Evolutionary conservation across 2,113 vertebrate genomes (phyloP), one percentile per base, ranked within the genome.

Genomic region (Ictalurus furcatus): DNA sequence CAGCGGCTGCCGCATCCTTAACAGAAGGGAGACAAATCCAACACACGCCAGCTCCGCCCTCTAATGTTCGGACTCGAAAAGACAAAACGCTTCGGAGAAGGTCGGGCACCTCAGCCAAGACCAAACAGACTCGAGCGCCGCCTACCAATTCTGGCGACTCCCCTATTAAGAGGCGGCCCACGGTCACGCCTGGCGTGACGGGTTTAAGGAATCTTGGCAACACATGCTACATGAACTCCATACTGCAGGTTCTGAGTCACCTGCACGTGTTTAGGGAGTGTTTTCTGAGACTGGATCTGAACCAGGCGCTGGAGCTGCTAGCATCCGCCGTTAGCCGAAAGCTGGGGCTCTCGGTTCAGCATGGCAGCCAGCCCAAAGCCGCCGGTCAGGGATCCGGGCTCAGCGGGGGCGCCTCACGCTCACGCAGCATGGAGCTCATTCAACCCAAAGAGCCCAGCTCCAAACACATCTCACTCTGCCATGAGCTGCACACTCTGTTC

Each of bases 181-280:
- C 97, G 3, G 95, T 97, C 30, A 97, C 98, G 12, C 98, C 98
- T 0, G 98, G 98, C 0, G 98, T 99, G 85, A 99, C 98, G 0
- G 98, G 98, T 88, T 95, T 99, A 85, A 97, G 98, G 85, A 99
- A 99, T 95, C 95, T 99, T 93, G 98, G 98, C 79, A 99, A 99
- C 94, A 99, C 98, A 0, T 99, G 98, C 92, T 99, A 99, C 88
- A 99, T 99, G 98, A 99, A 99, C 95, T 99, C 98, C 84, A 99
- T 99, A 93, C 95, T 99, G 92, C 98, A 99, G 94, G 98, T 99
- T 94, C 96, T 99, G 71, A 99, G 98, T 93, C 98, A 99, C 96
- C 95, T 99, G 94, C 98, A 97, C 94, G 99, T 99, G 95, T 99
- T 99, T 94, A 95, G 98, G 88, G 98, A 99, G 93, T 99, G 98